phyloP scores from a whole-genome alignment of 2,888 invertebrate genomes.

The Lasius platythorax region DNA sequence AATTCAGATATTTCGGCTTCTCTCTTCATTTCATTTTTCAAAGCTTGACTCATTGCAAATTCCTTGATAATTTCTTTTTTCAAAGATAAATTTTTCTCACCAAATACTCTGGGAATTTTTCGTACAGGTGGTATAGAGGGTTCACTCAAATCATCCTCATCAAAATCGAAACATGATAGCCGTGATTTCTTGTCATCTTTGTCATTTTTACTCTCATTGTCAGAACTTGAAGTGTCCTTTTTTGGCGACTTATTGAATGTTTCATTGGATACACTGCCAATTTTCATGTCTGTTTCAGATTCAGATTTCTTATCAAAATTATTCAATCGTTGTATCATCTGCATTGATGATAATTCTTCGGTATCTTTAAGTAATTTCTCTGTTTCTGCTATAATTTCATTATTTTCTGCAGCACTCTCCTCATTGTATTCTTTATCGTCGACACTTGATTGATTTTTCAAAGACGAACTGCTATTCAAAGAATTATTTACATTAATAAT shows the following conservation, averaged over 20 bases:
- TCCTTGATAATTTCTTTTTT: constrained; percentile 85
- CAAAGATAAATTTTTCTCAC: constrained; percentile 80
- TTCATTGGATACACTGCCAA: constrained; percentile 48
- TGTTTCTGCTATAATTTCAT: constrained; percentile 78
- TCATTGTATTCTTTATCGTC: constrained; percentile 56
- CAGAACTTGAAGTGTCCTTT: constrained; percentile 59
- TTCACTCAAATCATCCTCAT: constrained; percentile 91
- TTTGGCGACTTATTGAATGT: constrained; percentile 58
- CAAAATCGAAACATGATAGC: constrained; percentile 93
- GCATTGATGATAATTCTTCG: constrained; percentile 76
- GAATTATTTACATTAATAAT: constrained; percentile 72
- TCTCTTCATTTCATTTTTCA: constrained; percentile 79
- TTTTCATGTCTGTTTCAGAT: constrained; percentile 54
- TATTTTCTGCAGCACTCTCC: constrained; percentile 70
- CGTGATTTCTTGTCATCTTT: constrained; percentile 86
- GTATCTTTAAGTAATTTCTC: constrained; percentile 82
- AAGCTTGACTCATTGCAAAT: constrained; percentile 83
- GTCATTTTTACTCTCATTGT: constrained; percentile 68
- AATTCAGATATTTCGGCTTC: constrained; percentile 67
- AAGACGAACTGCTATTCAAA: constrained; percentile 59
- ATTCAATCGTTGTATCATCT: constrained; percentile 51
- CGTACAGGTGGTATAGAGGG: constrained; percentile 87
- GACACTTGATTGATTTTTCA: constrained; percentile 41
- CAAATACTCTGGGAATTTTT: constrained; percentile 89
- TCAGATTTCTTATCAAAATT: constrained; percentile 54